Evolutionary conservation across 2,888 invertebrate genomes (phyloP).

Genomic region (Barypeithes pellucidus): DNA sequence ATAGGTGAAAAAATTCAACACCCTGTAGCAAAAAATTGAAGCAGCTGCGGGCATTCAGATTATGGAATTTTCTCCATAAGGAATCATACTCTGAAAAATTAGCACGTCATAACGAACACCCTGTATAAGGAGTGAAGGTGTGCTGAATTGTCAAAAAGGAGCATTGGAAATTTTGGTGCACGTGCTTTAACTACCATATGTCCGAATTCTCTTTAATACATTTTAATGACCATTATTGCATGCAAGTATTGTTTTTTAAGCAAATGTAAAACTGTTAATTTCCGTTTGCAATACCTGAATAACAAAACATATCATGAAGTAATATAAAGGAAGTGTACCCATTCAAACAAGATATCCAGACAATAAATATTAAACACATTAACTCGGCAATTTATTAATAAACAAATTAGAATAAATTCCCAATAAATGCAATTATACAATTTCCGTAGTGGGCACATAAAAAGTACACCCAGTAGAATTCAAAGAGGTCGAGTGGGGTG

Average conservation of each 20-base stretch:
- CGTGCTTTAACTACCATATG: not conserved
- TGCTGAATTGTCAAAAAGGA: too few species aligned
- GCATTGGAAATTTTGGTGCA: too few species aligned
- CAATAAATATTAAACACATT: slow-evolving; percentile 27
- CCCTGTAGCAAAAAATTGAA: too few species aligned
- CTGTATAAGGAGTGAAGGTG: too few species aligned
- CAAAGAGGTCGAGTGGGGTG: too few species aligned
- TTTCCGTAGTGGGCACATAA: slow-evolving; percentile 23
- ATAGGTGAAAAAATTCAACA: too few species aligned
- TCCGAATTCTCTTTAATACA: not conserved
- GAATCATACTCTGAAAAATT: too few species aligned
- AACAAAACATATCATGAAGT: slow-evolving; percentile 6
- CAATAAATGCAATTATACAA: slow-evolving; percentile 29
- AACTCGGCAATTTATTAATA: slow-evolving; percentile 29
- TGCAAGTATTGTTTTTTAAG: not conserved
- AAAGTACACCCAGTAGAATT: slow-evolving; percentile 34
- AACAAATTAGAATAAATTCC: slow-evolving; percentile 27
- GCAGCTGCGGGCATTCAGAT: too few species aligned
- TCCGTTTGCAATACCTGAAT: slow-evolving; percentile 10
- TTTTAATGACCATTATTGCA: not conserved
- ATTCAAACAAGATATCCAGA: not conserved
- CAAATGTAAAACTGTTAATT: slow-evolving; percentile 5
- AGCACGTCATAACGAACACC: too few species aligned
- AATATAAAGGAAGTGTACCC: slow-evolving; percentile 19
- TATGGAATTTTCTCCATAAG: too few species aligned